A percentile compares a stretch with the other conserved stretches of the same genome.
phyloP scores from a whole-genome alignment of 2,797 vertebrate species.

The Harpagifer antarcticus region DNA sequence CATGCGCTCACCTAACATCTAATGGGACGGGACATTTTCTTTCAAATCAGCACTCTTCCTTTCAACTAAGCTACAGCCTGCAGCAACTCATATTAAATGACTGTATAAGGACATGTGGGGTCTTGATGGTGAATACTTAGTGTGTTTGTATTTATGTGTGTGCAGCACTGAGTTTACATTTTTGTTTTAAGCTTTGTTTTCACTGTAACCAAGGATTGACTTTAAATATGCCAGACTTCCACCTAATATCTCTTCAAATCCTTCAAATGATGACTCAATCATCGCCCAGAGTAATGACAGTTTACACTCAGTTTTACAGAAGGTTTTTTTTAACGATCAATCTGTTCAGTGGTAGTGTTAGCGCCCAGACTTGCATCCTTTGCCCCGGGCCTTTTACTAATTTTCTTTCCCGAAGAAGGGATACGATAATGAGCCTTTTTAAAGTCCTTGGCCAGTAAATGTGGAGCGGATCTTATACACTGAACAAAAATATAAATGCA shows the following conservation, averaged over 20 bases:
- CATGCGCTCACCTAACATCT: conserved; percentile 25
- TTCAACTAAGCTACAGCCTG: conserved; percentile 61
- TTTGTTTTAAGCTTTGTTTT: conserved; percentile 63
- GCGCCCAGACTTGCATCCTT: conserved; percentile 58
- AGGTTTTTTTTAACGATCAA: conserved; percentile 30
- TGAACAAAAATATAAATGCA: no score
- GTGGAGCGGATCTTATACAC: conserved; percentile 31
- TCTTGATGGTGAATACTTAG: conserved; percentile 55
- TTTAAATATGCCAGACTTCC: conserved; percentile 71
- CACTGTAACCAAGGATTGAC: conserved; percentile 62
- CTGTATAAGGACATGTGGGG: conserved; percentile 52
- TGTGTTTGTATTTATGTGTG: conserved; percentile 6
- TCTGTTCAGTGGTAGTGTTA: conserved; percentile 59
- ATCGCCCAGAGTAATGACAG: conserved; percentile 67
- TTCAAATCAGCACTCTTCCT: conserved; percentile 59
- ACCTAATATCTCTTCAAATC: conserved; percentile 69
- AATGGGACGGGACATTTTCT: conserved; percentile 41
- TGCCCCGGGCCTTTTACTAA: conserved; percentile 48
- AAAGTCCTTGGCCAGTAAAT: conserved; percentile 41
- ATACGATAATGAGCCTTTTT: conserved; percentile 58
- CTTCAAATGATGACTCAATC: conserved; percentile 70
- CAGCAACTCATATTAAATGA: conserved; percentile 58
- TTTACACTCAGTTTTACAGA: conserved; percentile 58
- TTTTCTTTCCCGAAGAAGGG: conserved; percentile 44
- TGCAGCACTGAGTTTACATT: conserved; percentile 19